phyloP scores from a whole-genome alignment of 2,113 vertebrate species.

The Baryphthengus martii region DNA sequence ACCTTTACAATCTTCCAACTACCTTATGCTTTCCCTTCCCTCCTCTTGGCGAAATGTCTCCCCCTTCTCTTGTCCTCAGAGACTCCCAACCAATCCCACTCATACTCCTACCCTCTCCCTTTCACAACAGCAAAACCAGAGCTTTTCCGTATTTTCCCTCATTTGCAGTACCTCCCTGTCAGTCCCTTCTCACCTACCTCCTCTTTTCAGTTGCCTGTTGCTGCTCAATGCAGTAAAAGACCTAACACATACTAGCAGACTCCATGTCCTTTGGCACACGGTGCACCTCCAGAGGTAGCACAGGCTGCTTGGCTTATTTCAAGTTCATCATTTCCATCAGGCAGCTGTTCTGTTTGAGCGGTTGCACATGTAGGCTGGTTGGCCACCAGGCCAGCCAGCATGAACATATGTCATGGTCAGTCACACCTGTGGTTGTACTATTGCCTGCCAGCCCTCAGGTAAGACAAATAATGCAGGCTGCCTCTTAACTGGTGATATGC shows the following conservation, averaged over 20 bases:
- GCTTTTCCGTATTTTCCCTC: not conserved
- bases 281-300: not conserved
- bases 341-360: not conserved
- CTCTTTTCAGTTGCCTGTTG: not conserved
- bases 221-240: not conserved
- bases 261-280: accelerated
- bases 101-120: not conserved
- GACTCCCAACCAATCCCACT: not conserved
- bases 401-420: accelerated
- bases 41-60: too few relatives aligned
- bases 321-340: not conserved
- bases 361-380: not conserved
- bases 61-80: not conserved
- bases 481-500: not conserved
- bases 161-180: not conserved
- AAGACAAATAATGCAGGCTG: not conserved
- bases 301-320: not conserved
- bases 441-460: not conserved
- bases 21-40: not conserved
- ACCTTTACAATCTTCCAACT: not conserved
- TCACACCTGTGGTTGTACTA: not conserved
- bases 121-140: not conserved
- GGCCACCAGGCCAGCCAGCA: not conserved
- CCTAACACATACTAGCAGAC: not conserved
- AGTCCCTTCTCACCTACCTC: not conserved